Conservation (phyloP, 2,888 invertebrate genomes). For the Malthinus flaveolus region DNA sequence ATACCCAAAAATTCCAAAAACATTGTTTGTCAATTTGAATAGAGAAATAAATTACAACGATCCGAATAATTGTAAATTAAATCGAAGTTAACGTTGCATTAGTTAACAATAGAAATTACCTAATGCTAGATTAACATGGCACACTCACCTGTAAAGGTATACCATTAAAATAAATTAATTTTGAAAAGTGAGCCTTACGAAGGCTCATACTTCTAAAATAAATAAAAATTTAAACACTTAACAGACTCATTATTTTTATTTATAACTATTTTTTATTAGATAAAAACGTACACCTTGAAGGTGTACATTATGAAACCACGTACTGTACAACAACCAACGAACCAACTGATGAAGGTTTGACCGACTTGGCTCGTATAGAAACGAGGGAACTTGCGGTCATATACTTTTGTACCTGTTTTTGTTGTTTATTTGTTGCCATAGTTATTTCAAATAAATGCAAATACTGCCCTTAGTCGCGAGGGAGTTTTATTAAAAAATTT, state of each 20-base stretch:
- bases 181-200: neutral
- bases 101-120: too few species aligned
- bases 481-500: slow-evolving; percentile 14
- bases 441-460: slow-evolving; percentile 33
- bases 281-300: neutral
- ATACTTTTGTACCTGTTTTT: slow-evolving; percentile 37
- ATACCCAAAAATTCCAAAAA: neutral
- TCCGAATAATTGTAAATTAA: neutral
- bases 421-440: slow-evolving; percentile 43
- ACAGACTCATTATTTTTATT: neutral
- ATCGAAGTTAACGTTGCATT: too few species aligned
- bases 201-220: neutral
- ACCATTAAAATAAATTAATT: too few species aligned
- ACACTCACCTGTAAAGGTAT: neutral
- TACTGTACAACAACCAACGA: neutral
- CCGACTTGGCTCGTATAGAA: neutral
- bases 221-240: too few species aligned
- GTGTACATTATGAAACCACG: neutral
- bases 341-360: slow-evolving; percentile 3
- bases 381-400: slow-evolving; percentile 31
- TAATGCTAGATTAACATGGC: neutral
- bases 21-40: neutral
- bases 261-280: neutral
- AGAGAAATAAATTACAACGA: neutral
- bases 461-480: slow-evolving; percentile 26